A percentile compares a stretch with the other conserved stretches of the same genome.
These are phyloP conservation scores for Megalops atlanticus DNA, from an alignment of 2,113 vertebrate genomes.

Conservation along the genomic window DNA sequence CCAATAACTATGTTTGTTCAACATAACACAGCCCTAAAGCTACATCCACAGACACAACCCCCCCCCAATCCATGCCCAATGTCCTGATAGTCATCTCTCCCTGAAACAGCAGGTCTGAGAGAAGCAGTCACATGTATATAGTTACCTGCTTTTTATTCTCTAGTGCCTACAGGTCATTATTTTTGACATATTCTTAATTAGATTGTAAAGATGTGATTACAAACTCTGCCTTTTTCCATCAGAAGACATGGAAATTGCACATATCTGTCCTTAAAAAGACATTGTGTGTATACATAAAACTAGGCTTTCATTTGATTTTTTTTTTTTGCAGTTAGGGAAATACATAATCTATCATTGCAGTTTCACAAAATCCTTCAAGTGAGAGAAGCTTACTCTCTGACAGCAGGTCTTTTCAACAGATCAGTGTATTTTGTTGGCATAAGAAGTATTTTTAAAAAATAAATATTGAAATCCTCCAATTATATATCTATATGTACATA, in stretches of 20 bases:
- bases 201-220: neutral
- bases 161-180: neutral
- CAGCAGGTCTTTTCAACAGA: too few species aligned
- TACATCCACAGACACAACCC: neutral
- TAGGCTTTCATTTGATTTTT: neutral
- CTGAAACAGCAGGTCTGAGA: neutral
- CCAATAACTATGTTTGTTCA: neutral
- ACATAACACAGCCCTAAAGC: neutral
- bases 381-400: too few species aligned
- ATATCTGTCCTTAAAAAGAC: neutral
- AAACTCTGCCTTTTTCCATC: neutral
- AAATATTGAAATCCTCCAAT: too few species aligned
- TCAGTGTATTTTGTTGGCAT: too few species aligned
- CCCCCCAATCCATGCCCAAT: neutral
- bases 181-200: neutral
- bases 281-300: neutral
- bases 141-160: neutral
- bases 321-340: too few species aligned
- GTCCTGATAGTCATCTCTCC: neutral
- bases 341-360: too few species aligned
- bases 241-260: neutral
- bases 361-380: too few species aligned
- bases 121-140: neutral
- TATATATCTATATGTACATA: too few species aligned
- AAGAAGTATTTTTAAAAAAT: too few species aligned